Evolutionary conservation across 2,797 vertebrate species (phyloP), one percentile per base, ranked within the genome.

Genomic region (Austrolebias charrua): DNA sequence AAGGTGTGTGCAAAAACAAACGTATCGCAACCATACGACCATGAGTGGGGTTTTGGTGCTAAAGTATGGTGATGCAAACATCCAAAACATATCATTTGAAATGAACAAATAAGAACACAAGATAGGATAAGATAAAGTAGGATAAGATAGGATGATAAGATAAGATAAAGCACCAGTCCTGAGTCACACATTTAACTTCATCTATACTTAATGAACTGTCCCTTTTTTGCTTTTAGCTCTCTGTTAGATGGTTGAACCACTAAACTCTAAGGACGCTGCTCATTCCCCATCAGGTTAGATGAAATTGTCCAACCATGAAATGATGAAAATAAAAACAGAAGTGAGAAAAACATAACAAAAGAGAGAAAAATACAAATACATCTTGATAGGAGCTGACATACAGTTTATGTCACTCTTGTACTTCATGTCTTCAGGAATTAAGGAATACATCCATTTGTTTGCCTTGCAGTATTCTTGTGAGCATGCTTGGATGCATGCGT

Each of bases 131-230:
- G 43, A 45, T 19, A 18, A 13, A 4, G 19, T 15, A 0, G 8
- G 16, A 45, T 12, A 1, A 20, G 60, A 57, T 63, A 28, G 64
- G 38, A 47, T 16, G 60, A 57, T 63, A 28, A 66, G 38, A 47
- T 16, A 40, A 56, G 28, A 69, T 5, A 18, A 10, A 18, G 9
- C 6, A 8, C 5, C 8, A 4, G 59, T 77, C 76, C 52, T 6
- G n/a, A 69, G 65, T 71, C 69, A 70, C 63, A 78, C 60, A 51
- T 83, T 69, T 66, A 66, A 42, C 50, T 49, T 14, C 67, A 80
- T 77, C 48, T 61, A 81, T 80, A 76, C 82, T 86, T 84, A 75
- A 86, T 75, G 69, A 69, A 29, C 35, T 44, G 52, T 45, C 64
- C 11, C 58, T 65, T 76, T 75, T 76, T 69, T 77, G 76, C 70